phyloP scores from a whole-genome alignment of 2,113 vertebrate genomes.

The Seriola dumerili region DNA sequence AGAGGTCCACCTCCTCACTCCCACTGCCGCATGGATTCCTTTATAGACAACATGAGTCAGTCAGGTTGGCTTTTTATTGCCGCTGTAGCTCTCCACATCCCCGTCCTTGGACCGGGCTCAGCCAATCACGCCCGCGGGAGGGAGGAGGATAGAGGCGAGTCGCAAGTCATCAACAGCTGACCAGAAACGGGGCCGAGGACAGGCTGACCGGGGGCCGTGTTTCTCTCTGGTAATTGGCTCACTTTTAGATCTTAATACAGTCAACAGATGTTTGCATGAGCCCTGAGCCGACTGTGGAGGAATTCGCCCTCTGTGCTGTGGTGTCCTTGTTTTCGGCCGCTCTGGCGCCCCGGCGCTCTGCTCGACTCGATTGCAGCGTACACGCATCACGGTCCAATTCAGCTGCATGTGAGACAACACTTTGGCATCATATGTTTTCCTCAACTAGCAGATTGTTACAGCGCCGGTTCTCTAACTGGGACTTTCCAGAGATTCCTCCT shows the following conservation, averaged over 20 bases:
- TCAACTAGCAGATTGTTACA: background rate
- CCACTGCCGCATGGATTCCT: constrained; percentile 75
- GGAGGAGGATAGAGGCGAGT: constrained; percentile 52
- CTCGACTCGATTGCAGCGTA: constrained; percentile 41
- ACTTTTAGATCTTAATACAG: constrained; percentile 70
- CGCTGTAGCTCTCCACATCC: constrained; percentile 62
- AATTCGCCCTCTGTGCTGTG: constrained; percentile 55
- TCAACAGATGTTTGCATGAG: constrained; percentile 78
- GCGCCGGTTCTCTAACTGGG: background rate
- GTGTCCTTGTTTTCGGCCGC: constrained; percentile 61
- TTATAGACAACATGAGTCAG: constrained; percentile 78
- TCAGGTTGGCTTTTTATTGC: constrained; percentile 72
- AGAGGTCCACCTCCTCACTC: constrained; percentile 82
- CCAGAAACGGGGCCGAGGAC: constrained; percentile 58
- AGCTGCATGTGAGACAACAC: background rate
- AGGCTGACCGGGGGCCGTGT: constrained; percentile 69
- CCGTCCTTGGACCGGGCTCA: constrained; percentile 75
- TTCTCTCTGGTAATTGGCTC: constrained; percentile 75
- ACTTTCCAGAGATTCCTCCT: background rate
- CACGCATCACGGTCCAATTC: constrained; percentile 31
- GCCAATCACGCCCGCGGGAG: constrained; percentile 59
- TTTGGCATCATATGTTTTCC: background rate
- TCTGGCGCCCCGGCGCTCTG: constrained; percentile 27
- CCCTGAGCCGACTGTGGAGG: constrained; percentile 71
- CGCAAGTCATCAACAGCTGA: constrained; percentile 67